These are phyloP conservation scores for Chrysolina americana DNA, from an alignment of 2,888 invertebrate species.

Conservation along the genomic window DNA sequence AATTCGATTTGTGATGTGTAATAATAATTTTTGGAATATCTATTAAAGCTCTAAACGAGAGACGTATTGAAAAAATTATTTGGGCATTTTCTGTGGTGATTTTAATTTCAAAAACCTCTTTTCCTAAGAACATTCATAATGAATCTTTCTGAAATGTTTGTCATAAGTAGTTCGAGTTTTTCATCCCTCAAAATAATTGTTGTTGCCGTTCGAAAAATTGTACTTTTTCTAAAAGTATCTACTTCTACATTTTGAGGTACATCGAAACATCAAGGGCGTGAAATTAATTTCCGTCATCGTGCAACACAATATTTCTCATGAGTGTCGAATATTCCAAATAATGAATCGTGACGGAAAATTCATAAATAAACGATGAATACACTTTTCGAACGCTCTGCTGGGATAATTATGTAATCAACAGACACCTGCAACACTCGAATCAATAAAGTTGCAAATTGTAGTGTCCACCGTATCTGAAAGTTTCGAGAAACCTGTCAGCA, in stretches of 20 bases:
- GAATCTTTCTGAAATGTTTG: no score
- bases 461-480: constrained; percentile 19
- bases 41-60: no score
- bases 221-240: neutral
- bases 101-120: no score
- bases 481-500: constrained; percentile 19
- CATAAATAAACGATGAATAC: constrained; percentile 11
- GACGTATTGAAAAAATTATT: no score
- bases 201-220: no score
- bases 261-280: neutral
- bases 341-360: neutral
- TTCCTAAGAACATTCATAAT: no score
- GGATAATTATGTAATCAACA: constrained; percentile 27
- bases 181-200: no score
- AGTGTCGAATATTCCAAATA: neutral
- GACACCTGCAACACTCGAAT: constrained; percentile 13
- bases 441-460: constrained; percentile 23
- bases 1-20: no score
- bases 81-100: no score
- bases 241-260: neutral
- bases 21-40: no score
- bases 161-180: no score
- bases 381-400: neutral
- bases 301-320: neutral
- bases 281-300: neutral